Conservation (phyloP, 2,113 vertebrate species). For the Onychostoma macrolepis region DNA sequence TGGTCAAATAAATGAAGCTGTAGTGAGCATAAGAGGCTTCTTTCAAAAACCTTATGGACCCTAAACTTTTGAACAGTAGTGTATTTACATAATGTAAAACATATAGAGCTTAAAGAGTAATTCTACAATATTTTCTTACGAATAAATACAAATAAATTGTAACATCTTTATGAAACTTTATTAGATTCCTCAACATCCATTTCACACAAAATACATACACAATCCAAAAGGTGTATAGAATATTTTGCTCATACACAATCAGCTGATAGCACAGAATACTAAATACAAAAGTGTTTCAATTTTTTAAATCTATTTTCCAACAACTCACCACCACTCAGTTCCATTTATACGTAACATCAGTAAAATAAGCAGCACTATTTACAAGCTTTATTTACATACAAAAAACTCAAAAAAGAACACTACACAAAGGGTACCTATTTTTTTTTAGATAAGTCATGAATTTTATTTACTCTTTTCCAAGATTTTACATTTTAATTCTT, state of each 20-base stretch:
- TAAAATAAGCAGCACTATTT: constrained; percentile 63
- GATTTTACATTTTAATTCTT: not conserved
- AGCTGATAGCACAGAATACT: constrained; percentile 65
- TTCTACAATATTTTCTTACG: not conserved
- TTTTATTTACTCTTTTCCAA: not conserved
- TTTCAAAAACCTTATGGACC: not conserved
- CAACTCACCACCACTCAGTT: constrained; percentile 54
- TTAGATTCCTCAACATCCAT: constrained; percentile 59
- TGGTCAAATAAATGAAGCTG: not conserved
- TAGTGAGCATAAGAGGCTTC: not conserved
- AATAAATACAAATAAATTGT: not conserved
- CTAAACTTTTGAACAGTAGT: not conserved
- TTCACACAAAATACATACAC: constrained; percentile 64
- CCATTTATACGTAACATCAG: constrained; percentile 62
- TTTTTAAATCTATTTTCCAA: constrained; percentile 61
- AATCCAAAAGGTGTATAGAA: constrained; percentile 64
- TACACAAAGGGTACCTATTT: constrained; percentile 12
- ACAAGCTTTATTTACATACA: constrained; percentile 71
- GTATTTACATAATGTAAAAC: not conserved
- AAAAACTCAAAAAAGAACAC: constrained; percentile 20
- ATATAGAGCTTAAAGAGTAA: not conserved
- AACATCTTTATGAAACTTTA: constrained; percentile 14
- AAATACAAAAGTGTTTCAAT: constrained; percentile 59
- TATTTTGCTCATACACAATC: constrained; percentile 22
- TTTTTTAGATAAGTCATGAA: not conserved